These are phyloP conservation scores for Euura lappo DNA, from an alignment of 1,140 invertebrate genomes.

Conservation along the genomic window DNA sequence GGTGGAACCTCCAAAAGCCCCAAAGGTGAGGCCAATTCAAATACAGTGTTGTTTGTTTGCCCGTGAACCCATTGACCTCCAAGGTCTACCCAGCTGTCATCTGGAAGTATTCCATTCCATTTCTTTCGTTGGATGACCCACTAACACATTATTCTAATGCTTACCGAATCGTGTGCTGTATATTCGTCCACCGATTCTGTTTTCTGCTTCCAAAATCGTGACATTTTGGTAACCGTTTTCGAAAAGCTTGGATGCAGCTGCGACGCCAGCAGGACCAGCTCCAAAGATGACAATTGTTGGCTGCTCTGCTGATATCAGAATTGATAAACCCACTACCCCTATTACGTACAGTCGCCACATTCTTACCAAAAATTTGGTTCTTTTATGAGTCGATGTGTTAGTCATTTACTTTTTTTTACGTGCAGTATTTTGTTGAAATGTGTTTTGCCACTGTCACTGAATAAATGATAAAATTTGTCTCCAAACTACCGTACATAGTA, in stretches of 20 bases:
- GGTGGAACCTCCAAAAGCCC: constrained; percentile 16
- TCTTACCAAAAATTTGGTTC: neutral
- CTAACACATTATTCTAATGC: constrained; percentile 6
- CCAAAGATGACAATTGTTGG: constrained; percentile 61
- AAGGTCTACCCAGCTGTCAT: constrained; percentile 48
- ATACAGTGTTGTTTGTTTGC: constrained; percentile 44
- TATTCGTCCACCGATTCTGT: constrained; percentile 28
- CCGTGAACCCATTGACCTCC: constrained; percentile 64
- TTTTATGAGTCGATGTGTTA: neutral
- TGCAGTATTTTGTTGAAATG: too few species aligned
- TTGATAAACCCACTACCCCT: neutral
- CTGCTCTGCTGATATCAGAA: neutral
- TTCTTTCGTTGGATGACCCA: neutral
- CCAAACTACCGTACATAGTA: too few species aligned
- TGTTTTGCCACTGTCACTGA: too few species aligned
- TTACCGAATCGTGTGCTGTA: constrained; percentile 52
- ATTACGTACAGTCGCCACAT: neutral
- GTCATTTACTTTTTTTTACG: neutral
- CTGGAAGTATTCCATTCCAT: constrained; percentile 25
- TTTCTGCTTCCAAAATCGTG: constrained; percentile 57
- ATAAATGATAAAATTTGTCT: too few species aligned
- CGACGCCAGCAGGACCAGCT: constrained; percentile 65
- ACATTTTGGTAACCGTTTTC: constrained; percentile 60
- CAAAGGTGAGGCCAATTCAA: constrained; percentile 32
- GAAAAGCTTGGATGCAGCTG: constrained; percentile 60